phyloP scores from a whole-genome alignment of 2,888 invertebrate species.

The Empis livida region DNA sequence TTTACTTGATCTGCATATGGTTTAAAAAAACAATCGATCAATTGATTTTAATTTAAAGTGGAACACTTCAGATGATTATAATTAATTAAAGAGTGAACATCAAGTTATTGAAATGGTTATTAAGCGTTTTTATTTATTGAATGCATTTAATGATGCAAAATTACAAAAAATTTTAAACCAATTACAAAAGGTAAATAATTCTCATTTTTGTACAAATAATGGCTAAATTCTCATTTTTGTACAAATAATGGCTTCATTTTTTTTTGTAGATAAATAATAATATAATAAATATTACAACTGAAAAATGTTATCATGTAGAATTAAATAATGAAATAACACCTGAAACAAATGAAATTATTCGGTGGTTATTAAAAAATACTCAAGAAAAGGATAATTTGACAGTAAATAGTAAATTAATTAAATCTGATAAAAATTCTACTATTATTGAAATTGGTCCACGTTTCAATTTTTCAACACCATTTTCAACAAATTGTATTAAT shows the following conservation, averaged over 20 bases:
- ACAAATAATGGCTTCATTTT: not conserved
- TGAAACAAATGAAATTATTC: conserved; percentile 43
- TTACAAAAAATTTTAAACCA: conserved; percentile 42
- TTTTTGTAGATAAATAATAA: conserved; percentile 25
- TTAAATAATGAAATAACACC: conserved; percentile 32
- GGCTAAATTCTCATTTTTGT: not conserved
- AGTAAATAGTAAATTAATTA: conserved; percentile 17
- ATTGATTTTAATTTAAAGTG: too few species aligned
- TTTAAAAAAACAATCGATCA: too few species aligned
- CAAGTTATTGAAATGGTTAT: conserved; percentile 37
- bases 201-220: not conserved
- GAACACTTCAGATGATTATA: too few species aligned
- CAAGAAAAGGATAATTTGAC: conserved; percentile 47
- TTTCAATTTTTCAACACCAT: conserved; percentile 89
- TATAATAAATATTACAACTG: conserved; percentile 48
- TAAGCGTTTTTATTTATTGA: conserved; percentile 46
- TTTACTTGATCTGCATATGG: too few species aligned
- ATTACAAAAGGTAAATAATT: conserved; percentile 33
- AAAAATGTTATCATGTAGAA: conserved; percentile 73
- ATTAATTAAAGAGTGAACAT: too few species aligned
- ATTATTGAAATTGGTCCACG: conserved; percentile 85
- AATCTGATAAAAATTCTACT: conserved; percentile 26
- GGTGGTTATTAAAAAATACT: conserved; percentile 68
- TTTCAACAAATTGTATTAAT: conserved; percentile 91
- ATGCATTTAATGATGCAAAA: conserved; percentile 46